Evolutionary conservation across 2,113 vertebrate species (phyloP).

Genomic region (Procavia capensis): DNA sequence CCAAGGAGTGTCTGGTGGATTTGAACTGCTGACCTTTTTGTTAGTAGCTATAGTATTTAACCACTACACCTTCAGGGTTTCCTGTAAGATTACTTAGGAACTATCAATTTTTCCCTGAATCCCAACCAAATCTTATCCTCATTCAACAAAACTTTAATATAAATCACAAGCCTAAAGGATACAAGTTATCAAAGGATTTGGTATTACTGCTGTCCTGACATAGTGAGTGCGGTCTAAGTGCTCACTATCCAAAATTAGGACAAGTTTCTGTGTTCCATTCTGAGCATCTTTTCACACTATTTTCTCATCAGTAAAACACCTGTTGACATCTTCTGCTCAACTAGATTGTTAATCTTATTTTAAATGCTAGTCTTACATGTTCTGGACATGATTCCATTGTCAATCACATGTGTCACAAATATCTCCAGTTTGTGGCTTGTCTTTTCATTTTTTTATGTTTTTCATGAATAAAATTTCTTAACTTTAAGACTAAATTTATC

Average conservation of each 20-base stretch:
- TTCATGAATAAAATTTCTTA: not conserved
- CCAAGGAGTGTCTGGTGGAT: no score
- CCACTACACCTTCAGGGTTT: no score
- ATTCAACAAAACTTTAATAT: not conserved
- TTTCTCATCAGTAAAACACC: not conserved
- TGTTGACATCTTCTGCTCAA: not conserved
- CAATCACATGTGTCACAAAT: not conserved
- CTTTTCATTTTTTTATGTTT: not conserved
- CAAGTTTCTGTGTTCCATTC: conserved; percentile 6
- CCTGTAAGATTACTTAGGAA: no score
- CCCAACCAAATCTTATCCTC: not conserved
- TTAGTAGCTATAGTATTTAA: no score
- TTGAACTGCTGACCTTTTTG: no score
- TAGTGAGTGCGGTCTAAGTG: not conserved
- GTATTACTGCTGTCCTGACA: not conserved
- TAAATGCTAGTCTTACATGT: not conserved
- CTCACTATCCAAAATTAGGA: not conserved
- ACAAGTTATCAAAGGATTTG: not conserved
- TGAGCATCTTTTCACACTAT: not conserved
- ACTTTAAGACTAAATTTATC: not conserved
- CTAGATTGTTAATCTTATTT: not conserved
- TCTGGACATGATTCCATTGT: not conserved
- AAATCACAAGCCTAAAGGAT: not conserved
- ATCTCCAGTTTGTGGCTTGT: not conserved
- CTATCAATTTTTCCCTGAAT: not conserved